Evolutionary conservation across 2,797 vertebrate species (phyloP), one percentile per base, ranked within the genome.

Genomic region (Poeciliopsis presidionis): DNA sequence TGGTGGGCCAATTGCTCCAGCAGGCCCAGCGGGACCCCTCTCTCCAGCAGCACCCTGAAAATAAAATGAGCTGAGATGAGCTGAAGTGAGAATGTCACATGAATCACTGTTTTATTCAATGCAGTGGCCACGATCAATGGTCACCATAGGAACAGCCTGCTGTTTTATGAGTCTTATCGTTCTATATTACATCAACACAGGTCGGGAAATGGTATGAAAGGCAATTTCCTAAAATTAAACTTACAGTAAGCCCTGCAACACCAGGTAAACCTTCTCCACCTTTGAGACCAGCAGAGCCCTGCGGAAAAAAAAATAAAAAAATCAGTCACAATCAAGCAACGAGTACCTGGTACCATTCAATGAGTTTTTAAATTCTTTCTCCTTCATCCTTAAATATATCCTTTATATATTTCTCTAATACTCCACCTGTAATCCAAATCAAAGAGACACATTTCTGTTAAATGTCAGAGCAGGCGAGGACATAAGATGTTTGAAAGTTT

Each of bases 241-340:
- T 96, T 95, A 99, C 98, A 1, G 87, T 89, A 77, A 92, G 41
- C 59, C 98, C 98, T 0, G 95, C 79, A 8, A 95, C 82, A 33
- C 98, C 98, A 0, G 90, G 85, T 14, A 96, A 96, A 0, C 98
- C 98, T 84, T 97, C 97, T 84, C 95, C 96, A 76, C 98, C 98
- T 87, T 99, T 99, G 89, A 99, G 87, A 59, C 98, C 98, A 43
- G 90, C 84, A 6, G 96, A 85, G 83, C 98, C 98, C 98, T 99
- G 87, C 78, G 8, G 36, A 18, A 49, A 3, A 25, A 53, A 20
- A 7, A 18, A 57, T n/a, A n/a, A n/a, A 85, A 11, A 84, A 75
- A 71, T 49, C 79, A 43, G 49, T 77, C 30, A 78, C 65, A 80
- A 79, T 83, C 65, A 33, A 28, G 30, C 16, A 5, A 47, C 41